Conservation (phyloP, 2,888 invertebrate genomes). For the Clivina fossor region DNA sequence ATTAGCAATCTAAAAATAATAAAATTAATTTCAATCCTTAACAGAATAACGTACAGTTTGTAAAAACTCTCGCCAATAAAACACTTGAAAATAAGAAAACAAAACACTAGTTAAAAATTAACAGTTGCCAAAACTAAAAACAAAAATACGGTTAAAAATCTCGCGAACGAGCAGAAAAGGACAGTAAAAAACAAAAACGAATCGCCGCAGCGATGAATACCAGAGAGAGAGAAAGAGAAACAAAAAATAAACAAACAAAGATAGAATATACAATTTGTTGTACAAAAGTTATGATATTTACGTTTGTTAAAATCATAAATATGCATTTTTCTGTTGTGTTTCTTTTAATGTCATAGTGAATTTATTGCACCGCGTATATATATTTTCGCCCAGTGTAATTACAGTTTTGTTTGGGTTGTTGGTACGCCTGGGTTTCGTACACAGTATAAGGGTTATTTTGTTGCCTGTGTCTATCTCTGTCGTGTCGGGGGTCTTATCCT, state of each 20-base stretch:
- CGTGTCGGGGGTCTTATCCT: slow-evolving; percentile 32
- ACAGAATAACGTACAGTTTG: too few relatives aligned
- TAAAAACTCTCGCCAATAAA: too few relatives aligned
- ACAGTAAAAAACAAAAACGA: too few relatives aligned
- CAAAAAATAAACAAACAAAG: slow-evolving; percentile 12
- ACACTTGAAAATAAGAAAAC: too few relatives aligned
- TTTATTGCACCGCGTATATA: slow-evolving; percentile 31
- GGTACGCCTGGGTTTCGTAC: too few relatives aligned
- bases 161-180: too few relatives aligned
- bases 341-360: slow-evolving; percentile 29
- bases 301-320: slow-evolving; percentile 24
- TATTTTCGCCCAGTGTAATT: slow-evolving; percentile 29
- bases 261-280: slow-evolving; percentile 27
- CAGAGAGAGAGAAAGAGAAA: slow-evolving; percentile 8
- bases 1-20: too few relatives aligned
- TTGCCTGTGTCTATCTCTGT: slow-evolving; percentile 11
- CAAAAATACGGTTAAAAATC: too few relatives aligned
- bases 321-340: slow-evolving; percentile 10
- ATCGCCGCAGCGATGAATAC: too few relatives aligned
- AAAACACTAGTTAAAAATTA: too few relatives aligned
- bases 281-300: slow-evolving; percentile 31
- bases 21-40: too few relatives aligned
- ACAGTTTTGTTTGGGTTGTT: slow-evolving; percentile 31
- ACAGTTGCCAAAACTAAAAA: too few relatives aligned
- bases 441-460: slow-evolving; percentile 1